Evolutionary conservation across 2,797 vertebrate genomes (phyloP).

Genomic region (Neostethus bicornis): DNA sequence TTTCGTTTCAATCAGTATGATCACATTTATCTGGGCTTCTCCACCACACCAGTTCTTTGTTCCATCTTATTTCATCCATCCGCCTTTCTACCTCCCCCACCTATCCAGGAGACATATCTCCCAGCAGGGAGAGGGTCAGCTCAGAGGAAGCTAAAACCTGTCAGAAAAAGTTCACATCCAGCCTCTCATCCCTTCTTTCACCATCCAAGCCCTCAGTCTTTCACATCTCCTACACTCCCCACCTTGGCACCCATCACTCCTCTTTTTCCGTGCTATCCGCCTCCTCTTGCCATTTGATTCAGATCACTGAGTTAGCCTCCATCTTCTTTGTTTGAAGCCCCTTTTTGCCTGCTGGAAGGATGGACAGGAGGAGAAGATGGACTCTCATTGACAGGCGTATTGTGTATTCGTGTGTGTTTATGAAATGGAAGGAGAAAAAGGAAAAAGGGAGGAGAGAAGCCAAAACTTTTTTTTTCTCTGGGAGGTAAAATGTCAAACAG

Average conservation of each 20-base stretch:
- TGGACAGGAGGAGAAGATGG: conserved; percentile 65
- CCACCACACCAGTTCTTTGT: conserved; percentile 65
- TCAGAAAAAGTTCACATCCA: conserved; percentile 82
- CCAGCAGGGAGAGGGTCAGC: conserved; percentile 68
- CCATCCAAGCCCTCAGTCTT: conserved; percentile 63
- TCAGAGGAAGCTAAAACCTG: conserved; percentile 80
- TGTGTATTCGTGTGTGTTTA: conserved; percentile 24
- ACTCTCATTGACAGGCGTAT: conserved; percentile 34
- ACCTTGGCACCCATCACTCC: conserved; percentile 82
- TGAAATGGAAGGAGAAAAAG: conserved; percentile 40
- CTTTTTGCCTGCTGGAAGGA: conserved; percentile 76
- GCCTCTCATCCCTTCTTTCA: conserved; percentile 72
- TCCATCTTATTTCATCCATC: conserved; percentile 50
- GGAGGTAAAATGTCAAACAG: conserved; percentile 73
- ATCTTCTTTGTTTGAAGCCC: conserved; percentile 66
- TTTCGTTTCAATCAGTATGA: conserved; percentile 29
- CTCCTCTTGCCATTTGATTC: conserved; percentile 73
- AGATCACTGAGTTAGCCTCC: conserved; percentile 75
- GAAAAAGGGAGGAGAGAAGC: conserved; percentile 33
- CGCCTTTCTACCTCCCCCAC: conserved; percentile 55
- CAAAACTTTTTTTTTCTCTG: conserved; percentile 60
- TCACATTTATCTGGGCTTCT: conserved; percentile 36
- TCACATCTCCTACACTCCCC: conserved; percentile 48
- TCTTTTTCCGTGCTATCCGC: conserved; percentile 57
- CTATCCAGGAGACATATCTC: conserved; percentile 63